Conservation (phyloP, 2,113 vertebrate genomes). For the Daubentonia madagascariensis region DNA sequence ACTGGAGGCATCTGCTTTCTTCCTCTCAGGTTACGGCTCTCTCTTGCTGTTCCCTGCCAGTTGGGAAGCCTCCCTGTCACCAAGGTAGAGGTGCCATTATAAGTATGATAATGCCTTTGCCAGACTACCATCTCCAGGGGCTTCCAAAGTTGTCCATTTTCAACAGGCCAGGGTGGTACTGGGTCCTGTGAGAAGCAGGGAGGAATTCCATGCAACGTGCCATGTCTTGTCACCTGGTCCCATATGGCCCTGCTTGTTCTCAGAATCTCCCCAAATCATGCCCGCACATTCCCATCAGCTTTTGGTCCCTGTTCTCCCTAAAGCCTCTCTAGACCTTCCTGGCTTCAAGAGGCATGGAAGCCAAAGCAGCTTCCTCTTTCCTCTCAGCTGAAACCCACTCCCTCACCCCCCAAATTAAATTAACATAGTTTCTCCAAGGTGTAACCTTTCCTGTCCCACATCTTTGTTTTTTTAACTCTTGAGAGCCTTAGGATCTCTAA, state of each 20-base stretch:
- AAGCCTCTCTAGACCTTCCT: not conserved
- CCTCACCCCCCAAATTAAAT: not conserved
- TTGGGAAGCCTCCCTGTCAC: not conserved
- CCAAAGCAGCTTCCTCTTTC: not conserved
- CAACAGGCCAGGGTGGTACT: not conserved
- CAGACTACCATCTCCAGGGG: not conserved
- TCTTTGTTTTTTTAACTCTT: not conserved
- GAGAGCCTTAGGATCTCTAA: not conserved
- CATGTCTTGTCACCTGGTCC: not conserved
- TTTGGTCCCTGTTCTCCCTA: not conserved
- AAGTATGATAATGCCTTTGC: rapidly evolving
- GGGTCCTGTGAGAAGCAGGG: not conserved
- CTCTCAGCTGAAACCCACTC: not conserved
- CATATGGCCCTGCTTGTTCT: not conserved
- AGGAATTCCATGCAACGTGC: not conserved
- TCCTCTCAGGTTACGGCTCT: not conserved
- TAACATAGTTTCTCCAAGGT: not conserved
- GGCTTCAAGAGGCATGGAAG: not conserved
- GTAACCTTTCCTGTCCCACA: not conserved
- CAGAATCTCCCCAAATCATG: not conserved
- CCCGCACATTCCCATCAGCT: too few relatives aligned
- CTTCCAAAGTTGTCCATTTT: not conserved
- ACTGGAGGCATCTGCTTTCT: not conserved
- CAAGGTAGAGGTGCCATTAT: not conserved
- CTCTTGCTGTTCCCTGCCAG: not conserved